Percentiles rank a stretch among this genome's conserved stretches.
phyloP scores from a whole-genome alignment of 2,113 vertebrate species.

The rabbit (Oryctolagus cuniculus) region mOryCun1.1 NC_091436.1:52089501-52090000 shows the following conservation, averaged over 20 bases:
- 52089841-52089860: not conserved
- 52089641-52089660: no score
- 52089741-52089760: no score
- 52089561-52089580: not conserved
- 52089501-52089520: not conserved
- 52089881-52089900: constrained; percentile 24
- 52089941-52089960: not conserved
- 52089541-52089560: not conserved
- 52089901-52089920: not conserved
- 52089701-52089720: no score
- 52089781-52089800: no score
- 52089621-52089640: not conserved
- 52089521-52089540: not conserved
- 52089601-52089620: not conserved
- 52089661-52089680: no score
- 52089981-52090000: not conserved
- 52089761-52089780: no score
- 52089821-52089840: not conserved
- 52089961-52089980: not conserved
- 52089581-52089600: not conserved
- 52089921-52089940: constrained; percentile 21
- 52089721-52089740: no score
- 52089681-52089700: no score
- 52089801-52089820: not conserved
- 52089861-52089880: not conserved